A percentile compares a stretch with the other conserved stretches of the same genome.
Conservation (phyloP, 2,888 invertebrate species). For the Leptura quadrifasciata region DNA sequence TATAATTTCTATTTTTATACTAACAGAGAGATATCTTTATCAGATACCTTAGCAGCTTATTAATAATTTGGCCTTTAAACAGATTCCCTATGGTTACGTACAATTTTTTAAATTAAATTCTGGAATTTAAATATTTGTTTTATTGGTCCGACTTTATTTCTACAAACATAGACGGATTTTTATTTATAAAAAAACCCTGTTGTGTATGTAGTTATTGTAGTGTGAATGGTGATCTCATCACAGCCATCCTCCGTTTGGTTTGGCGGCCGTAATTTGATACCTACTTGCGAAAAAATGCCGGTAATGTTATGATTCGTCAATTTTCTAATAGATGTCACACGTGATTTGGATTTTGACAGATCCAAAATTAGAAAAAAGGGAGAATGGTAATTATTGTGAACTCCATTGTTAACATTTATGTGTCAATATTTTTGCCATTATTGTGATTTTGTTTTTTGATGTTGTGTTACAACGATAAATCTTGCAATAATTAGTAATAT, state of each 20-base stretch:
- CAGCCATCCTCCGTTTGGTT: neutral
- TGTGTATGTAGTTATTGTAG: neutral
- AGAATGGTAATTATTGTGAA: slow-evolving; percentile 55
- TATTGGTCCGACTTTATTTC: too few relatives aligned
- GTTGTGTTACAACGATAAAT: slow-evolving; percentile 46
- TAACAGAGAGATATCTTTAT: too few relatives aligned
- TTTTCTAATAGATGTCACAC: slow-evolving; percentile 37
- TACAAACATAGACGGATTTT: too few relatives aligned
- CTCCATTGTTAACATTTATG: slow-evolving; percentile 60
- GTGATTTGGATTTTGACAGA: slow-evolving; percentile 42
- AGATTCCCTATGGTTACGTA: too few relatives aligned
- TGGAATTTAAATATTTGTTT: too few relatives aligned
- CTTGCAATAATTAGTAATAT: slow-evolving; percentile 47
- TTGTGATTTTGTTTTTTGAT: slow-evolving; percentile 50
- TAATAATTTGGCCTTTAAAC: too few relatives aligned
- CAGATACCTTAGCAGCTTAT: too few relatives aligned
- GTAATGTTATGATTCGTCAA: slow-evolving; percentile 1
- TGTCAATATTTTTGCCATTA: slow-evolving; percentile 57
- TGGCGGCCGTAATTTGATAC: neutral
- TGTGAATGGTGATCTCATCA: neutral
- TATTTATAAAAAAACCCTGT: too few relatives aligned
- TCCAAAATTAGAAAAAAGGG: slow-evolving; percentile 58
- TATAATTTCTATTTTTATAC: too few relatives aligned
- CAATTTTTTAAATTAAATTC: too few relatives aligned
- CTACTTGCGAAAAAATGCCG: neutral